Conservation (phyloP, 92 coral and sea anemone species). For the Zoanthus sociatus region DNA sequence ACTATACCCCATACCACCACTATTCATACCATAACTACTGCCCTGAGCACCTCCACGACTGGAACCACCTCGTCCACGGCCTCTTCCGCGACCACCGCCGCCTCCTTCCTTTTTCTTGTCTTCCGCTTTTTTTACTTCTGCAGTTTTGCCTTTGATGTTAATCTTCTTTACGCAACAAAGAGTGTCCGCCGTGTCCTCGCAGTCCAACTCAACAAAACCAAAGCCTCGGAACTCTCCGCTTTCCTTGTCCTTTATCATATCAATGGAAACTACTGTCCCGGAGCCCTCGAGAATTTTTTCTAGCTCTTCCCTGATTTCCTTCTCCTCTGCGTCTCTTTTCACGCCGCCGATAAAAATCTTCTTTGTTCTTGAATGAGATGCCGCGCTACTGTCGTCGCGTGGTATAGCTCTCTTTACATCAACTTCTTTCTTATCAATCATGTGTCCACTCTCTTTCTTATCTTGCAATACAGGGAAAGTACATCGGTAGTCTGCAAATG, state of each 20-base stretch:
- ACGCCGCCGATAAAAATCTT: slow-evolving; percentile 94
- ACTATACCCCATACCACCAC: slow-evolving; percentile 10
- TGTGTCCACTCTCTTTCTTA: slow-evolving; percentile 67
- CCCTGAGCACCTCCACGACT: slow-evolving; percentile 56
- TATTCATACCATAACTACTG: slow-evolving; percentile 34
- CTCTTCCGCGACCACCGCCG: slow-evolving; percentile 53
- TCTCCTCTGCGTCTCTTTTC: slow-evolving; percentile 73
- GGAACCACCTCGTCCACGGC: slow-evolving; percentile 65
- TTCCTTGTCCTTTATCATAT: slow-evolving; percentile 68
- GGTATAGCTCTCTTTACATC: slow-evolving; percentile 98
- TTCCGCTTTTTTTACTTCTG: slow-evolving; percentile 84
- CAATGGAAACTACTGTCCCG: slow-evolving; percentile 50
- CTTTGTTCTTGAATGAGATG: slow-evolving; percentile 83
- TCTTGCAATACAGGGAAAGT: slow-evolving; percentile 70
- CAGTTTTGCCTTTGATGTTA: slow-evolving; percentile 71
- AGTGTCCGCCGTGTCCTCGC: slow-evolving; percentile 80
- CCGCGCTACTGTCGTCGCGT: slow-evolving; percentile 76
- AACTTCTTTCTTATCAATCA: slow-evolving; percentile 83
- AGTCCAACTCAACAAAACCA: slow-evolving; percentile 80
- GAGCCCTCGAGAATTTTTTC: slow-evolving; percentile 51
- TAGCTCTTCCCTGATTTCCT: slow-evolving; percentile 65
- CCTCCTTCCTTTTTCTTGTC: slow-evolving; percentile 58
- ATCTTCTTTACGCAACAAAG: slow-evolving; percentile 81
- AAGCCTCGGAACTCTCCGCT: slow-evolving; percentile 74
- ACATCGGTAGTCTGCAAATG: slow-evolving; percentile 61